Evolutionary conservation across 2,797 vertebrate species (phyloP).

Genomic region (Falco berigora): DNA sequence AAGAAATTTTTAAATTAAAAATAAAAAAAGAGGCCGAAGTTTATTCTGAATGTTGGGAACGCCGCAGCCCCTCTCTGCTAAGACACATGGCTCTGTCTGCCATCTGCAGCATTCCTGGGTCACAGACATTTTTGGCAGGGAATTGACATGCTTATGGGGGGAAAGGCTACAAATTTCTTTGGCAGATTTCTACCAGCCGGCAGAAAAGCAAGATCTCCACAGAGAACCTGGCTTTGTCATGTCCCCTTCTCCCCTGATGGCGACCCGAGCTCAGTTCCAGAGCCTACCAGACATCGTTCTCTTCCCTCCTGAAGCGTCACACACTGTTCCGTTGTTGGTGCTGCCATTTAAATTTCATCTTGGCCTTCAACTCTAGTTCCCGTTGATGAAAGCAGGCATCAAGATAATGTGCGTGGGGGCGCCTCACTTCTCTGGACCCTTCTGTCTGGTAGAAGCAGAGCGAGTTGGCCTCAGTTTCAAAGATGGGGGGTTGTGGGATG

Average conservation of each 20-base stretch:
- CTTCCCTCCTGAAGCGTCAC: background rate
- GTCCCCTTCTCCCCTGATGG: background rate
- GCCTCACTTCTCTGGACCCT: background rate
- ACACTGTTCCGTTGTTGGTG: background rate
- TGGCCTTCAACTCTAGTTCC: background rate
- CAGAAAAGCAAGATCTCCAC: constrained; percentile 2
- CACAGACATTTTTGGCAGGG: constrained; percentile 64
- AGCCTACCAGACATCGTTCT: background rate
- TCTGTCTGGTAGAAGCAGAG: background rate
- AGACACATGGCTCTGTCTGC: background rate
- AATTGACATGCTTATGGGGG: constrained; percentile 25
- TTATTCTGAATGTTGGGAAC: constrained; percentile 63
- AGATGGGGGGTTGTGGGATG: background rate
- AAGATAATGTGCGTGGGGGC: background rate
- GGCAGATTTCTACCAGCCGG: constrained; percentile 42
- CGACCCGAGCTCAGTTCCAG: background rate
- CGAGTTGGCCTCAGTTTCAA: background rate
- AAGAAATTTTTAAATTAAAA: constrained; percentile 63
- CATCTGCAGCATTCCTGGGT: constrained; percentile 21
- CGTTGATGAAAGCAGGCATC: background rate
- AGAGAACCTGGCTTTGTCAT: background rate
- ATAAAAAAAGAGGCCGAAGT: constrained; percentile 58
- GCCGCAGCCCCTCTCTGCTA: constrained; percentile 43
- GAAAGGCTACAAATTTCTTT: constrained; percentile 68
- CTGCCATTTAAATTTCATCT: constrained; percentile 4